These are phyloP conservation scores for Acipenser transmontanus DNA, from an alignment of 2,797 vertebrate genomes.

Conservation along the genomic window DNA sequence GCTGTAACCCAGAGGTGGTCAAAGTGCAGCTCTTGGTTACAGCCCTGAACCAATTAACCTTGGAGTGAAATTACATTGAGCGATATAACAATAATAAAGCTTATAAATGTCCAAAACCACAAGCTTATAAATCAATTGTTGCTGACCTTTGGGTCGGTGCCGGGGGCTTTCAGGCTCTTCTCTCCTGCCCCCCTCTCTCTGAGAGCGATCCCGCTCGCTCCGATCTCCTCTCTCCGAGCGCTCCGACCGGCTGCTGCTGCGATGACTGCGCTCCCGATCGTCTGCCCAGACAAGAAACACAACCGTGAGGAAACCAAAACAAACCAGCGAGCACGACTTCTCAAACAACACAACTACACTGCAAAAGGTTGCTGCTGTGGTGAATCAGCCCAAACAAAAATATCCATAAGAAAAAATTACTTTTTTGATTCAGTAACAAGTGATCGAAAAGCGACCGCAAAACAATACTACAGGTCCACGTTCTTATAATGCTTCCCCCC, in stretches of 20 bases:
- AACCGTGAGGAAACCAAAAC: background rate
- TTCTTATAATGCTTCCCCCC: too few relatives aligned
- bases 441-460: too few relatives aligned
- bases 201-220: conserved; percentile 57
- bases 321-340: background rate
- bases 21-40: too few relatives aligned
- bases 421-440: too few relatives aligned
- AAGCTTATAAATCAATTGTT: background rate
- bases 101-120: background rate
- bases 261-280: conserved; percentile 66
- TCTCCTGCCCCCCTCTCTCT: conserved; percentile 67
- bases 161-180: conserved; percentile 79
- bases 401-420: too few relatives aligned
- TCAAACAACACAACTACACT: background rate
- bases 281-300: conserved; percentile 47
- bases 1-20: too few relatives aligned
- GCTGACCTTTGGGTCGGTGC: conserved; percentile 77
- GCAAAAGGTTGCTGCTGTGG: too few relatives aligned
- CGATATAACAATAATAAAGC: background rate
- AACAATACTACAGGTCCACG: too few relatives aligned
- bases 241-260: conserved; percentile 41
- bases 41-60: too few relatives aligned
- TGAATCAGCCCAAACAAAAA: too few relatives aligned
- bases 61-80: too few relatives aligned
- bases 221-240: conserved; percentile 59